Evolutionary conservation across 2,888 invertebrate genomes (phyloP).

Genomic region (Tipula unca): DNA sequence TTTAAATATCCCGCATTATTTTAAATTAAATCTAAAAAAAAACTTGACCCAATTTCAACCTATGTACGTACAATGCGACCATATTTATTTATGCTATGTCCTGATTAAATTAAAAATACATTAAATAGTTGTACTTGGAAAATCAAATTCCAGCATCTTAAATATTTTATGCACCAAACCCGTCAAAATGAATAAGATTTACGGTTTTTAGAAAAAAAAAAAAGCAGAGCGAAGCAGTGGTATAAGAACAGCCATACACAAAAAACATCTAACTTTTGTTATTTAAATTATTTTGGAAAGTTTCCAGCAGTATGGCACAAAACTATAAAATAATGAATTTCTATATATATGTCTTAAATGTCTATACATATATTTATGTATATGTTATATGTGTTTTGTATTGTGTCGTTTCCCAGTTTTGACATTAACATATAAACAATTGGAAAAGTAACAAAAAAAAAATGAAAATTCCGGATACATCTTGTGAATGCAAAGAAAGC

Average conservation of each 20-base stretch:
- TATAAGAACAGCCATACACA: background rate
- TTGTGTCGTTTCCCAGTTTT: background rate
- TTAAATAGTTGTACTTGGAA: background rate
- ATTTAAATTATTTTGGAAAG: background rate
- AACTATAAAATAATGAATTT: background rate
- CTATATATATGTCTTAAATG: background rate
- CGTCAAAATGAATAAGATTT: background rate
- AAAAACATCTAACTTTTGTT: background rate
- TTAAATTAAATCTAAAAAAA: background rate
- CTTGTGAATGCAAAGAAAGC: background rate
- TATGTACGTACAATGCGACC: background rate
- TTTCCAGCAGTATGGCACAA: background rate
- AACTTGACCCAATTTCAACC: background rate
- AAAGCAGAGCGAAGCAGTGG: too few relatives aligned
- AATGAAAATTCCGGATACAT: background rate
- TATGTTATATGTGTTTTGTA: background rate
- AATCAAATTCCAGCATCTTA: background rate
- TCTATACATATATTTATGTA: too few relatives aligned
- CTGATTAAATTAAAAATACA: background rate
- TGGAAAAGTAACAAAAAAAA: background rate
- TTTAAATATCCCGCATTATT: background rate
- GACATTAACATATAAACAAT: slow-evolving; percentile 4
- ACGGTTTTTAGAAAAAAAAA: background rate
- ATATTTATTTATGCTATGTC: too few relatives aligned
- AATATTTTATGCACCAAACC: background rate